These are phyloP conservation scores for Parnassius mnemosyne DNA, from an alignment of 2,888 invertebrate species.

Conservation along the genomic window DNA sequence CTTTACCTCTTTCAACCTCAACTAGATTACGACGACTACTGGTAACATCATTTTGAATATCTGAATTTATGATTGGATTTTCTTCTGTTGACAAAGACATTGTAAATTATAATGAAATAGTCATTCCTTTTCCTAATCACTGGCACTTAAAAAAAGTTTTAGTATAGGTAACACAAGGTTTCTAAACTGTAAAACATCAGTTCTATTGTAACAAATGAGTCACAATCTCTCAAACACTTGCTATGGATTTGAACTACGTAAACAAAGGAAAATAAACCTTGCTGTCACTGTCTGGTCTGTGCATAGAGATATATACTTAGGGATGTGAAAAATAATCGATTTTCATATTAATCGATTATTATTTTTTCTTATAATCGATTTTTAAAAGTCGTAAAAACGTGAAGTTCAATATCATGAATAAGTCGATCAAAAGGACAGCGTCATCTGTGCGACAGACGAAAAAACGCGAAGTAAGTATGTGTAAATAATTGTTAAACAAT, in stretches of 20 bases:
- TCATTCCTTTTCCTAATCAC: constrained; percentile 32
- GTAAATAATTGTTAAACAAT: too few relatives aligned
- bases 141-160: background rate
- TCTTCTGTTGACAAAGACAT: constrained; percentile 67
- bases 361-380: too few relatives aligned
- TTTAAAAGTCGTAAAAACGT: too few relatives aligned
- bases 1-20: constrained; percentile 54
- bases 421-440: too few relatives aligned
- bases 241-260: constrained; percentile 10
- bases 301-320: too few relatives aligned
- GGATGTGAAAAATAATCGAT: too few relatives aligned
- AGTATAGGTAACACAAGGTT: background rate
- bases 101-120: constrained; percentile 40
- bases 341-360: too few relatives aligned
- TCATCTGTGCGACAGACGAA: too few relatives aligned
- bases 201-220: constrained; percentile 8
- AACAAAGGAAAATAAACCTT: constrained; percentile 16
- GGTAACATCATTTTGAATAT: constrained; percentile 69
- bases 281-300: background rate
- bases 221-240: constrained; percentile 9
- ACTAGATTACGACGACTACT: constrained; percentile 62
- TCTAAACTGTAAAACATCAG: constrained; percentile 8
- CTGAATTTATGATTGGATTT: constrained; percentile 68
- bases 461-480: too few relatives aligned
- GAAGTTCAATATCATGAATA: too few relatives aligned